A percentile compares a stretch with the other conserved stretches of the same genome.
These are phyloP conservation scores for Parasteatoda lunata DNA, from an alignment of 2,888 invertebrate genomes.

Conservation along the genomic window DNA sequence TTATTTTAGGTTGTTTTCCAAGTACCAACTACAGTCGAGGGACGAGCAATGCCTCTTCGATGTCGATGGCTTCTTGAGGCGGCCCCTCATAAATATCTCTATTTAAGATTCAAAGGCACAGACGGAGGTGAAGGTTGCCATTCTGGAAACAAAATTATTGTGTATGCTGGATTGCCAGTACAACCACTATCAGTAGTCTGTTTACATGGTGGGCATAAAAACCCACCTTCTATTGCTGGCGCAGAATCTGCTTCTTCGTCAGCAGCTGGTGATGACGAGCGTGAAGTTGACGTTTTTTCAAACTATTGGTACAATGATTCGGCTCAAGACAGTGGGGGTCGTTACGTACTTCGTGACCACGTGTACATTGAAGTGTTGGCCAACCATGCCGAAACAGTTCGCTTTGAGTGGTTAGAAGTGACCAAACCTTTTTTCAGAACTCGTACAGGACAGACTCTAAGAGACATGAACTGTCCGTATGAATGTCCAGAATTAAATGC, in stretches of 20 bases:
- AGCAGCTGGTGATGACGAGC: not conserved
- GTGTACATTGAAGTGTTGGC: slow-evolving; percentile 70
- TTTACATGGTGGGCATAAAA: slow-evolving; percentile 50
- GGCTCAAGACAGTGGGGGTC: slow-evolving; percentile 68
- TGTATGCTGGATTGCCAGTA: slow-evolving; percentile 79
- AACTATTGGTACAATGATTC: slow-evolving; percentile 70
- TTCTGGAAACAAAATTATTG: slow-evolving; percentile 77
- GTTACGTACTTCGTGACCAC: slow-evolving; percentile 76
- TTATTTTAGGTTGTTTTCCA: slow-evolving; percentile 59
- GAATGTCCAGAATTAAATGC: slow-evolving; percentile 87
- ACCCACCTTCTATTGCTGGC: slow-evolving; percentile 33
- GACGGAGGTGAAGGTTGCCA: slow-evolving; percentile 62
- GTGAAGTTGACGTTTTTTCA: slow-evolving; percentile 69
- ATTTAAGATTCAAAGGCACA: slow-evolving; percentile 70
- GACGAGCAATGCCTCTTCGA: slow-evolving; percentile 60
- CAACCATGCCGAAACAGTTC: slow-evolving; percentile 56
- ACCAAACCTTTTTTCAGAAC: slow-evolving; percentile 68
- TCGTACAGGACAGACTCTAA: slow-evolving; percentile 69
- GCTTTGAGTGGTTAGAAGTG: slow-evolving; percentile 69
- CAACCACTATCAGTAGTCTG: slow-evolving; percentile 69
- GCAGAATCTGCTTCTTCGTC: slow-evolving; percentile 41
- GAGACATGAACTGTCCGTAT: slow-evolving; percentile 80
- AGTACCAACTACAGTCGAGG: slow-evolving; percentile 57
- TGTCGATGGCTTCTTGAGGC: slow-evolving; percentile 71
- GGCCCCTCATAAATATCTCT: slow-evolving; percentile 70